phyloP scores from a whole-genome alignment of 2,797 vertebrate genomes.

The Lagorchestes hirsutus region DNA sequence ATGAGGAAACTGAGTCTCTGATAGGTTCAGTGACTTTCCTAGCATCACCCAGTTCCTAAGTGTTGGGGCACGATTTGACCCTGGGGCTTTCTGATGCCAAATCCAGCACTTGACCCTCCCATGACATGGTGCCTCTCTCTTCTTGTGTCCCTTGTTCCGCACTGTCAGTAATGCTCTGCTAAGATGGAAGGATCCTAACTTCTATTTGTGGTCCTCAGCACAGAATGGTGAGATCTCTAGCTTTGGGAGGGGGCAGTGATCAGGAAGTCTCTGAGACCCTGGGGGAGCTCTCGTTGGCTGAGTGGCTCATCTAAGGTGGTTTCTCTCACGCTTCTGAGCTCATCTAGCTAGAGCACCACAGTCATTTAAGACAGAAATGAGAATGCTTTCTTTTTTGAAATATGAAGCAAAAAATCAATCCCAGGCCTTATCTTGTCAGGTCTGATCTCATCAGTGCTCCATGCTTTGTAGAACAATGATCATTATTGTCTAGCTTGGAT shows the following conservation, averaged over 20 bases:
- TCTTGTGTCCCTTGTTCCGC: background rate
- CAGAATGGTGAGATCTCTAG: background rate
- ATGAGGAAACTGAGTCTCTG: background rate
- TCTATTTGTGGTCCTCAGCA: background rate
- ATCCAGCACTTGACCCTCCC: background rate
- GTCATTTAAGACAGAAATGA: background rate
- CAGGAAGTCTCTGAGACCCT: background rate
- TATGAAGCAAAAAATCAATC: background rate
- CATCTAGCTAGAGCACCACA: background rate
- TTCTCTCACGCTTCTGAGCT: background rate
- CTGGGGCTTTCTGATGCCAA: background rate
- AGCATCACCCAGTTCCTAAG: background rate
- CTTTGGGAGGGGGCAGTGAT: no score
- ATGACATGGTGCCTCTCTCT: background rate
- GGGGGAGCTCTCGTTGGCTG: background rate
- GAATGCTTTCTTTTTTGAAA: background rate
- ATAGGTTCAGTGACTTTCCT: background rate
- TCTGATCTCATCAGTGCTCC: background rate
- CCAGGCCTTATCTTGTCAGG: background rate
- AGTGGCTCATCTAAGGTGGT: background rate
- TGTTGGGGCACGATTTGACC: background rate
- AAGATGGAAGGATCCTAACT: background rate
- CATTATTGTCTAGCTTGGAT: background rate
- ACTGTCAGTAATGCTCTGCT: background rate
- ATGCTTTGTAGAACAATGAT: background rate